Evolutionary conservation across 2,113 vertebrate species (phyloP).

Genomic region (Silurus asotus): DNA sequence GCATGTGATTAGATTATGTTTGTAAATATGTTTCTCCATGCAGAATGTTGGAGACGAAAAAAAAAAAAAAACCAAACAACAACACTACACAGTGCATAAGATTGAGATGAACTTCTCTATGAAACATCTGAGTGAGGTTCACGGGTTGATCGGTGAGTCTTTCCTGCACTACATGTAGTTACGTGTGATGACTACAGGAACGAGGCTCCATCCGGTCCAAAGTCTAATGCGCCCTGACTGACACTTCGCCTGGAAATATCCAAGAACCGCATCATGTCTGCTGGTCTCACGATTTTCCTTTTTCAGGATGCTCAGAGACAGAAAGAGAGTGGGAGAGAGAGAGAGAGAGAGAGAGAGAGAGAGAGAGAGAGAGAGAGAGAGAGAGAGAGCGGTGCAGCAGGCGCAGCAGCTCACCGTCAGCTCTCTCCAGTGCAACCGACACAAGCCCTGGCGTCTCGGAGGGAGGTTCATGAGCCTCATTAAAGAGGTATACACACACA

Average conservation of each 20-base stretch:
- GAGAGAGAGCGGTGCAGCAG: constrained; percentile 83
- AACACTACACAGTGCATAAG: not conserved
- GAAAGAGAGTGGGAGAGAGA: not conserved
- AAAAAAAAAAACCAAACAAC: not conserved
- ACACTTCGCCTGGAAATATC: constrained; percentile 18
- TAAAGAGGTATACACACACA: constrained; percentile 82
- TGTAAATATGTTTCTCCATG: not conserved
- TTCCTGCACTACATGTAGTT: not conserved
- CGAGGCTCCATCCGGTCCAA: not conserved
- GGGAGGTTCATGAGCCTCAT: constrained; percentile 93
- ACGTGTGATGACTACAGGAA: not conserved
- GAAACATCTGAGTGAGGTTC: not conserved
- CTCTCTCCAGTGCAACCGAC: constrained; percentile 94
- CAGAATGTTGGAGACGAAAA: not conserved
- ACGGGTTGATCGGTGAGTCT: not conserved
- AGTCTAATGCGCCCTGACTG: constrained; percentile 12
- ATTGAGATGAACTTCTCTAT: not conserved
- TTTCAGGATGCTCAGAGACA: not conserved
- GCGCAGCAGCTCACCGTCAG: constrained; percentile 99
- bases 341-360: not conserved
- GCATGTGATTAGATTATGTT: not conserved
- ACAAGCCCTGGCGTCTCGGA: constrained; percentile 97
- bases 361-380: not conserved
- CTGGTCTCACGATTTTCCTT: not conserved
- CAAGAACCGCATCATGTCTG: constrained; percentile 13